Conservation (phyloP, 2,797 vertebrate genomes). For the Chelon auratus region DNA sequence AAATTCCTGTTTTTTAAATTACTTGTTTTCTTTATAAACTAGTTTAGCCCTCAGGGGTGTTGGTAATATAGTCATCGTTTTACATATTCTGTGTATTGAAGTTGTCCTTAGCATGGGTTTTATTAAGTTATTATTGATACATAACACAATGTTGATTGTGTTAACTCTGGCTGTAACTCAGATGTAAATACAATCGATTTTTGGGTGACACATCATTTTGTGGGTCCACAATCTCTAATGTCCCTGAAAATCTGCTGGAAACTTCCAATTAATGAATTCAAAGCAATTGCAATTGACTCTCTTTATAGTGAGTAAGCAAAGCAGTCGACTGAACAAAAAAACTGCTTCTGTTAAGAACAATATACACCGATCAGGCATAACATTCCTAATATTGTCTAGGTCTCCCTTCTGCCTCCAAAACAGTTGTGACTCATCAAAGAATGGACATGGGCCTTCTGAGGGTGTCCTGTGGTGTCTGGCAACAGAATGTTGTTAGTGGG, state of each 20-base stretch:
- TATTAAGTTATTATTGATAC: neutral
- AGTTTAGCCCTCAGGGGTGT: neutral
- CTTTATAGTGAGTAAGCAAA: too few relatives aligned
- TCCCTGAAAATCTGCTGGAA: neutral
- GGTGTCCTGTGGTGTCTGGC: too few relatives aligned
- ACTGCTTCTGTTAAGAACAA: too few relatives aligned
- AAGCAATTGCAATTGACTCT: neutral
- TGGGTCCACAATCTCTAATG: neutral
- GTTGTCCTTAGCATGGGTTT: neutral
- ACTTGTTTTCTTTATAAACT: neutral
- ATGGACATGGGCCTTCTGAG: too few relatives aligned
- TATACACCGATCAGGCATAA: too few relatives aligned
- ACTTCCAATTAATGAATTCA: neutral
- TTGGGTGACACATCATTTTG: neutral
- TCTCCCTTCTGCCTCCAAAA: too few relatives aligned
- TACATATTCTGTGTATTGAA: neutral
- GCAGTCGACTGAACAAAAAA: neutral
- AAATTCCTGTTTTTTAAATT: neutral
- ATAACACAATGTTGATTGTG: too few relatives aligned
- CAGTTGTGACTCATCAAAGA: too few relatives aligned
- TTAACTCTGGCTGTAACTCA: too few relatives aligned
- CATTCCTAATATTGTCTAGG: too few relatives aligned
- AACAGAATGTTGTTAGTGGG: too few relatives aligned
- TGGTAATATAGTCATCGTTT: neutral
- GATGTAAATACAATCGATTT: neutral